Evolutionary conservation across 2,888 invertebrate species (phyloP).

Genomic region (Philereme vetulata): DNA sequence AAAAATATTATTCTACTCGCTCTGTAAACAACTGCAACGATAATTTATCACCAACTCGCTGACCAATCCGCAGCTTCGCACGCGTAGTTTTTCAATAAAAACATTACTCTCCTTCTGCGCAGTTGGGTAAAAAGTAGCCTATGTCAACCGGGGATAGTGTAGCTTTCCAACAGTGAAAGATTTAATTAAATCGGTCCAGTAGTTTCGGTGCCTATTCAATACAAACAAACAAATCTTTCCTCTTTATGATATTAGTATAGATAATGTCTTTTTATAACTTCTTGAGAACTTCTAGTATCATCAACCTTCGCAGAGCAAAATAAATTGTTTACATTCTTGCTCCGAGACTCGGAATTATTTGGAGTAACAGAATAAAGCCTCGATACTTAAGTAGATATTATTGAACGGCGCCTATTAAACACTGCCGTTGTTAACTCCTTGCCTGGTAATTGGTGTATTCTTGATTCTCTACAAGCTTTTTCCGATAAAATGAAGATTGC

Average conservation of each 20-base stretch:
- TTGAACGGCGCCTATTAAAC: conserved; percentile 48
- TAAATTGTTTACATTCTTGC: conserved; percentile 24
- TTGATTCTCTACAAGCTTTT: conserved; percentile 70
- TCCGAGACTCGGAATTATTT: conserved; percentile 25
- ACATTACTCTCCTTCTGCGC: too few species aligned
- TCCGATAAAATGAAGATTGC: conserved; percentile 76
- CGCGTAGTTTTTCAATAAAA: too few species aligned
- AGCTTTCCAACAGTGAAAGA: too few species aligned
- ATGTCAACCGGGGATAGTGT: too few species aligned
- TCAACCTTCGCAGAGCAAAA: conserved; percentile 11
- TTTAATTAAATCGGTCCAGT: too few species aligned
- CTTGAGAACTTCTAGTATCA: conserved; percentile 6
- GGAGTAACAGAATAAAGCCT: conserved; percentile 36
- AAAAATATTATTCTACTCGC: too few species aligned
- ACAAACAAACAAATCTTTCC: too few species aligned
- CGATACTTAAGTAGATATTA: conserved; percentile 39
- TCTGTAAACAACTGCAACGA: background rate
- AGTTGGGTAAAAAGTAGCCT: too few species aligned
- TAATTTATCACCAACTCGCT: conserved; percentile 3
- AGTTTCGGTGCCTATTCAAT: too few species aligned
- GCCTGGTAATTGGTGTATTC: conserved; percentile 75
- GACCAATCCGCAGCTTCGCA: too few species aligned
- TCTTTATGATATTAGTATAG: too few species aligned
- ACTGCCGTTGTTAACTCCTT: conserved; percentile 57
- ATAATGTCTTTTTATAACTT: conserved; percentile 4